Conservation (phyloP, 2,797 vertebrate genomes). For the Enteromius trimaculatus region DNA sequence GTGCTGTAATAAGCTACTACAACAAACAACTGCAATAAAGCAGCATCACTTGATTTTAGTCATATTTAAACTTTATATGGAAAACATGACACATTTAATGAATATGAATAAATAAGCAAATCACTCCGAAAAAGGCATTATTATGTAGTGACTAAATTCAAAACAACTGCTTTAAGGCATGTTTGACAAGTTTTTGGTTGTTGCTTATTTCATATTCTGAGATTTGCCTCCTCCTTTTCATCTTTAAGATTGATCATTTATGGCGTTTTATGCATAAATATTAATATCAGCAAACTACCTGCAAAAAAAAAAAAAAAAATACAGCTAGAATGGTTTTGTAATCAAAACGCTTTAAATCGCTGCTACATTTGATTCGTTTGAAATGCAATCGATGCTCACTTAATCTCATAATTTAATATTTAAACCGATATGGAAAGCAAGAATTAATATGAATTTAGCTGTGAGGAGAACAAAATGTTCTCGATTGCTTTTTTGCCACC, state of each 20-base stretch:
- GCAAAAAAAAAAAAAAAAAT: neutral
- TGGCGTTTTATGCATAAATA: neutral
- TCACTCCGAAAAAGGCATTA: neutral
- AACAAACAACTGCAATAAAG: neutral
- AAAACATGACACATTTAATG: neutral
- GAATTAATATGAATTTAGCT: slow-evolving; percentile 1
- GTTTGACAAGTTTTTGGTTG: neutral
- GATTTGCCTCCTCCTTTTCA: neutral
- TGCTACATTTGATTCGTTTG: neutral
- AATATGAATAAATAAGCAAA: neutral
- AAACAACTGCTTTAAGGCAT: neutral
- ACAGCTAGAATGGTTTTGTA: neutral
- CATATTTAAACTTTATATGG: neutral
- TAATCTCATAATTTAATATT: neutral
- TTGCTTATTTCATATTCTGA: neutral
- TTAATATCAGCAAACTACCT: slow-evolving; percentile 1
- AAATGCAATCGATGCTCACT: neutral
- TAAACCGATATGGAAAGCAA: neutral
- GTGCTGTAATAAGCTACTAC: neutral
- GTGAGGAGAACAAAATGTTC: slow-evolving; percentile 18
- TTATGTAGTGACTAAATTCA: neutral
- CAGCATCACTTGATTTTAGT: neutral
- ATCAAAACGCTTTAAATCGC: neutral
- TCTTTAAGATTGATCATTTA: neutral
- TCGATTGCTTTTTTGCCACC: slow-evolving; percentile 70